Base-by-base conservation (phyloP, 2,113 vertebrate genomes). In the Phalacrocorax pelagicus region DNA sequence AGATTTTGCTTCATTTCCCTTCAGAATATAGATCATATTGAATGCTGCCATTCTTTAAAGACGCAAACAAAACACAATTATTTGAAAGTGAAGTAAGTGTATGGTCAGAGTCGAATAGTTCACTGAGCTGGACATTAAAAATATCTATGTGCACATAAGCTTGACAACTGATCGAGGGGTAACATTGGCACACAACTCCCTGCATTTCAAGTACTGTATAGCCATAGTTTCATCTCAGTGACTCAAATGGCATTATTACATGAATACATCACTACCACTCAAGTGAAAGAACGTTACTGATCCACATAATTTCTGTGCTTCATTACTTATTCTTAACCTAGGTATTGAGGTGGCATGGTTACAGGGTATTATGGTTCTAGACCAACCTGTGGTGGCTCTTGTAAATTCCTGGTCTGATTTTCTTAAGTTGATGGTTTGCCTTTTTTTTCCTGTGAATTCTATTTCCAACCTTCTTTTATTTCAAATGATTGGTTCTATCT, bases 381-480 rank as follows among this genome's bases (percentile, higher is more conserved):
- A 51, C 44, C 77, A 70, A 81, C 59, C n/a, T 69, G 40, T 78
- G 30, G n/a, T 62, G 61, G 47, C 52, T 94, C 44, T 63, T 72
- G 21, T 26, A 86, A 92, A 91, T 91, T 63, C 70, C n/a, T 42
- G 6, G 3, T 71, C 61, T 73, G n/a, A 12, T 79, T 84, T 90
- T 90, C 27, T 80, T 36, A 59, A 51, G 36, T 4, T 36, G 8
- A 27, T 58, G 3, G 9, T 58, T 90, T 86, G n/a, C 15, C 32
- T 78, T 86, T 61, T 63, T 71, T 29, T 42, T 54, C 40, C 21
- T 26, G 42, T 70, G 55, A 86, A 85, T 87, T 93, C 23, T 57
- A 72, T 95, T 96, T 96, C 88, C 19, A n/a, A 91, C 63, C 32
- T 88, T 47, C 71, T 79, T 86, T 84, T 74, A 54, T 84, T 84